Percentiles rank a stretch among this genome's conserved stretches.
Conservation (phyloP, 2,888 invertebrate species). For the Coenonympha arcania region DNA sequence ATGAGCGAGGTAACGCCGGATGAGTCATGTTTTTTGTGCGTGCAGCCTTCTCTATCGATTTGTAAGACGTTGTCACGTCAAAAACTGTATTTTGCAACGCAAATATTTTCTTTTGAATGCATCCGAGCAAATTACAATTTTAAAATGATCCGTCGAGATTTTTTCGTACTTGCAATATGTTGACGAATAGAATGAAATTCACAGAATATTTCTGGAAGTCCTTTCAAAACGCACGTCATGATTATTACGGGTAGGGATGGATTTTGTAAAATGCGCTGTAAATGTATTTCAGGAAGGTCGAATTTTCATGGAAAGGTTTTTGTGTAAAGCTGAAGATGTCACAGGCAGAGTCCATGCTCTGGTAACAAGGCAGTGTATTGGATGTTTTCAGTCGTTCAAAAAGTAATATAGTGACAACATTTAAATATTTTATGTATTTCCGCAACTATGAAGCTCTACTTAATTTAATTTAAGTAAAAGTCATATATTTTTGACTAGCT, state of each 20-base stretch:
- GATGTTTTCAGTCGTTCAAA: slow-evolving; percentile 15
- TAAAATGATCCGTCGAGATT: background rate
- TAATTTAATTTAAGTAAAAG: no score
- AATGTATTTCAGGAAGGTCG: background rate
- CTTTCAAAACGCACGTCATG: slow-evolving; percentile 14
- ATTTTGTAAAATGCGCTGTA: slow-evolving; percentile 12
- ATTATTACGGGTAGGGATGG: slow-evolving; percentile 5
- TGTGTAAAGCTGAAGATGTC: slow-evolving; percentile 21
- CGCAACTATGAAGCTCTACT: background rate
- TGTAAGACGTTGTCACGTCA: background rate
- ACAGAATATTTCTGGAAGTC: slow-evolving; percentile 14
- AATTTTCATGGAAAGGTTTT: slow-evolving; percentile 3
- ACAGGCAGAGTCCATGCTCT: slow-evolving; percentile 18
- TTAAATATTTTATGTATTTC: background rate
- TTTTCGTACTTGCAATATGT: slow-evolving; percentile 6
- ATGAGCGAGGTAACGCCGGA: no score
- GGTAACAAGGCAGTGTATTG: slow-evolving; percentile 21
- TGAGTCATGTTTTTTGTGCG: no score
- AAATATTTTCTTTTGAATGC: slow-evolving; percentile 4
- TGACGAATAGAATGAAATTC: slow-evolving; percentile 14
- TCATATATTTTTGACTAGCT: no score
- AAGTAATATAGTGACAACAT: background rate
- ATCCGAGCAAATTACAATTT: slow-evolving; percentile 2
- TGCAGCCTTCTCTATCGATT: no score
- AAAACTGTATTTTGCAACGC: background rate